These are phyloP conservation scores for Balaeniceps rex DNA, from an alignment of 2,113 vertebrate genomes.

Conservation along the genomic window DNA sequence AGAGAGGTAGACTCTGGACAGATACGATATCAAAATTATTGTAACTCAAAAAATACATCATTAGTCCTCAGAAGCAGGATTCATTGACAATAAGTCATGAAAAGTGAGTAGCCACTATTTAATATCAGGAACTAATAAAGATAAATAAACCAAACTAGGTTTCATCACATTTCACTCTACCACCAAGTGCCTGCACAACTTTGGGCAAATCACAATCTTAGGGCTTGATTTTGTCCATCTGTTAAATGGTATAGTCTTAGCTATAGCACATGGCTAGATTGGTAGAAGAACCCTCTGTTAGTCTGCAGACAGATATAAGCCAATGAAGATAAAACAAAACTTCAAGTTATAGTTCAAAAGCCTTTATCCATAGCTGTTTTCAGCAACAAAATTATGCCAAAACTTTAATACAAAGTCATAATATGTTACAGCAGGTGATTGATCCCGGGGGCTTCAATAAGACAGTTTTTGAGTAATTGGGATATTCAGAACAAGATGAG, in stretches of 20 bases:
- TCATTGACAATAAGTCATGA: background rate
- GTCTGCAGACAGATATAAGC: background rate
- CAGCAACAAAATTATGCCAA: background rate
- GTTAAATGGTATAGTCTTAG: background rate
- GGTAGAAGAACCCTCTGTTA: background rate
- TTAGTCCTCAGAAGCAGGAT: background rate
- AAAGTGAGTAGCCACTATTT: background rate
- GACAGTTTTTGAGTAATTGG: background rate
- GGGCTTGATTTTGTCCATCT: background rate
- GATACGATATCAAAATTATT: background rate
- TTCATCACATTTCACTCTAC: background rate
- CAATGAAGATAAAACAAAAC: background rate
- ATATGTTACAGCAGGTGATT: accelerated
- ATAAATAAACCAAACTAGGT: background rate
- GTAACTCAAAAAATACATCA: background rate
- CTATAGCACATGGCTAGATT: background rate
- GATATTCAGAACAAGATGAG: background rate
- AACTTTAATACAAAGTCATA: background rate
- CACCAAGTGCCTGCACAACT: background rate
- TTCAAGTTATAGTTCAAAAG: background rate
- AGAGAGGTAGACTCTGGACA: background rate
- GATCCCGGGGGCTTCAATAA: background rate
- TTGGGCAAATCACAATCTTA: background rate
- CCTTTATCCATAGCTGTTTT: background rate
- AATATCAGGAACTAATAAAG: background rate